Evolutionary conservation across 1,140 invertebrate genomes (phyloP), one percentile per base, ranked within the genome.

Genomic region (Meloidogyne floridensis): DNA sequence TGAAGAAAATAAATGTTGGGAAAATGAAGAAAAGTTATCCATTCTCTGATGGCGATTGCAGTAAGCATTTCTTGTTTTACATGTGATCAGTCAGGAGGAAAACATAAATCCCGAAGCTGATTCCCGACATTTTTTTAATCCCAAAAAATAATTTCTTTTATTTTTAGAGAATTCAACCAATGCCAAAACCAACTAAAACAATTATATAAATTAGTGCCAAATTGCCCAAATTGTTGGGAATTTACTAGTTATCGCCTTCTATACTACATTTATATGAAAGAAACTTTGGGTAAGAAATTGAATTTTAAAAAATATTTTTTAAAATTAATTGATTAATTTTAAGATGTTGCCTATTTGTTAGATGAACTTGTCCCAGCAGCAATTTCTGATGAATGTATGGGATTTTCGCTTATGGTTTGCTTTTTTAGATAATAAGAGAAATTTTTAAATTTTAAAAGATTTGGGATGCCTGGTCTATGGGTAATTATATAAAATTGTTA

Each of bases 221-320:
- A 53, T 83, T 93, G 93, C 77, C 93, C 93, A 42, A 94, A 95
- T 91, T 91, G 92, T 74, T 92, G 94, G 82, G 97, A 99, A 92
- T 99, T 99, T 91, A 94, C 94, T 65, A 95, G 95, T 78, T 98
- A 99, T 91, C 93, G 93, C 81, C 95, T 99, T 90, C 91, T 99
- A 9, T 98, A 98, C 91, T 98, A 96, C 88, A 96, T 99, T 82
- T 98, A 96, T 87, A 97, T 96, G 8, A 96, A 95, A 91, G 97
- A 97, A 92, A 95, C 95, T 81, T 93, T 95, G 93, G 96, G 96
- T 98, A 93, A 7, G n/a, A 53, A 42, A n/a, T 9, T 2, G 32
- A 32, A 32, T 32, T 32, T 32, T 32, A 32, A 74, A 18, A 54
- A 20, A 32, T 83, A 32, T 1, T 32, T 32, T 32, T 32, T 32